These are phyloP conservation scores for Nycticebus coucang DNA, from an alignment of 2,113 vertebrate genomes.

Conservation along the genomic window DNA sequence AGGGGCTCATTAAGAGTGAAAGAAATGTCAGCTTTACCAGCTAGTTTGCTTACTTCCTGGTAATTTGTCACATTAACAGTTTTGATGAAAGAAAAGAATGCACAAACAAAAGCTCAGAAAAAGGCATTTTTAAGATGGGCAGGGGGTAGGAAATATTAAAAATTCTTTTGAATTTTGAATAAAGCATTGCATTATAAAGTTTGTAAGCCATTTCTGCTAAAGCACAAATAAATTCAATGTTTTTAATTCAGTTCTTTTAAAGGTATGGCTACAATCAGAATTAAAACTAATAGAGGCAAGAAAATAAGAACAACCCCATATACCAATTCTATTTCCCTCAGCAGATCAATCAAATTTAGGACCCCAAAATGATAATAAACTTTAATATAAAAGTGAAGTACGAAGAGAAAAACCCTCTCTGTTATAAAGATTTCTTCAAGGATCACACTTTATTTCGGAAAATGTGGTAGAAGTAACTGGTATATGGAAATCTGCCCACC, in stretches of 20 bases:
- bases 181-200: not conserved
- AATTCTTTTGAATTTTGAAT: conserved; percentile 43
- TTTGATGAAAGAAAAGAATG: not conserved
- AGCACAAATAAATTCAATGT: conserved; percentile 42
- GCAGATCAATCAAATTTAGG: conserved; percentile 77
- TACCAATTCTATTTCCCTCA: conserved; percentile 55
- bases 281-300: conserved; percentile 62
- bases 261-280: conserved; percentile 32
- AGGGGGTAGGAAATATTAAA: conserved; percentile 33
- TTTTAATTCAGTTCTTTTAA: conserved; percentile 58
- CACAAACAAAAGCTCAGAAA: not conserved
- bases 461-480: not conserved
- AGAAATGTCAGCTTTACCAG: not conserved
- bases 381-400: conserved; percentile 68
- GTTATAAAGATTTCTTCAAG: conserved; percentile 48
- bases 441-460: conserved; percentile 35
- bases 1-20: not conserved
- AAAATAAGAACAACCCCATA: conserved; percentile 62
- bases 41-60: not conserved
- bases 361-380: conserved; percentile 27
- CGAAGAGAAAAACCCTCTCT: conserved; percentile 54
- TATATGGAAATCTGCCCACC: not conserved
- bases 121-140: not conserved
- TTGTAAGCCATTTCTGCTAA: conserved; percentile 54
- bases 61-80: not conserved